Percentiles rank a stretch among this genome's conserved stretches.
Conservation (phyloP, 2,888 invertebrate genomes). For the Aphodius granarius region DNA sequence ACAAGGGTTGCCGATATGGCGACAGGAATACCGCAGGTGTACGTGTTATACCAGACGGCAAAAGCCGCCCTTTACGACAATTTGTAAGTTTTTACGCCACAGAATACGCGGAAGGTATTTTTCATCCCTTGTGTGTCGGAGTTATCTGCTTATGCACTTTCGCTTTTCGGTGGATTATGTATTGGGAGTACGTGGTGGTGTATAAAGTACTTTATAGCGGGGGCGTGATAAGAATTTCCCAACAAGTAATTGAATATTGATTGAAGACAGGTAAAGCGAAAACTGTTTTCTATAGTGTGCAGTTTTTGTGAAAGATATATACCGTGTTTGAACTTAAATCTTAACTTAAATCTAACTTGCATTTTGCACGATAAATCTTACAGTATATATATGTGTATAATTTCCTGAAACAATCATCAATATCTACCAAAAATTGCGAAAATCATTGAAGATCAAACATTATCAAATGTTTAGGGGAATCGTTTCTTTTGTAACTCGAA, state of each 20-base stretch:
- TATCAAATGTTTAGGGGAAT: too few relatives aligned
- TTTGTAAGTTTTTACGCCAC: not conserved
- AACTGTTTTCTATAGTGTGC: too few relatives aligned
- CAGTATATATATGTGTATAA: too few relatives aligned
- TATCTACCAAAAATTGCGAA: too few relatives aligned
- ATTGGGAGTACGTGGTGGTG: not conserved
- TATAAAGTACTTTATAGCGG: not conserved
- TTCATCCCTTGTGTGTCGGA: not conserved
- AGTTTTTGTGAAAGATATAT: too few relatives aligned
- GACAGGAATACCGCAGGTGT: not conserved
- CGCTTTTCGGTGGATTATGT: not conserved
- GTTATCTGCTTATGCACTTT: not conserved
- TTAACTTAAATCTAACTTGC: too few relatives aligned
- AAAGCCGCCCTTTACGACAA: not conserved
- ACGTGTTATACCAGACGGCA: not conserved
- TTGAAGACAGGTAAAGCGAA: not conserved
- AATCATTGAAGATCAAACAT: too few relatives aligned
- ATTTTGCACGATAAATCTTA: too few relatives aligned
- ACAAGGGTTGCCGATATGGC: not conserved
- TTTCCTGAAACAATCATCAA: too few relatives aligned
- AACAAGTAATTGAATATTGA: not conserved
- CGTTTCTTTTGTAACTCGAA: too few relatives aligned
- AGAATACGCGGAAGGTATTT: not conserved
- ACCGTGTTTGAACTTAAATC: too few relatives aligned
- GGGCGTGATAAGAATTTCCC: not conserved